Percentiles rank a stretch among this genome's conserved stretches.
Evolutionary conservation across 2,888 invertebrate species (phyloP).

Genomic region (Acholoe squamosa): DNA sequence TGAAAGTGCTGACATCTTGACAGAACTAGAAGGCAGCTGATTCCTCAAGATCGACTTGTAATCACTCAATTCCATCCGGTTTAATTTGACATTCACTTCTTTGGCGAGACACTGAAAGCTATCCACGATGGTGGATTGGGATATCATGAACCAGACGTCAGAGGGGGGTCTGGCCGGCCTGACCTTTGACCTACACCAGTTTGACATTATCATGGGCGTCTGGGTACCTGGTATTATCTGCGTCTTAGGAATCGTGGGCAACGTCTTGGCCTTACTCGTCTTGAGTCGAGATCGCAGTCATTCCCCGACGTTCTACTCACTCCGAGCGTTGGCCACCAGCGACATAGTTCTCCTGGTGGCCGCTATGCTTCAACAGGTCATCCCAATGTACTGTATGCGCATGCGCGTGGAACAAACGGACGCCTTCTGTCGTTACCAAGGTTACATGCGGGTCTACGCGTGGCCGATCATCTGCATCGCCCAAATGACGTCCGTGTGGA

Average conservation of each 20-base stretch:
- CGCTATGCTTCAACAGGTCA: slow-evolving; percentile 70
- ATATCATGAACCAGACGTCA: slow-evolving; percentile 17
- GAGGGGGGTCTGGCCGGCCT: not conserved
- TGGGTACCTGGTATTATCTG: slow-evolving; percentile 70
- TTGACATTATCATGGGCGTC: slow-evolving; percentile 70
- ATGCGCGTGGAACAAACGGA: slow-evolving; percentile 30
- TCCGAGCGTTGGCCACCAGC: slow-evolving; percentile 69
- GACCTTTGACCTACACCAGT: slow-evolving; percentile 47
- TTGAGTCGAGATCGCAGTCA: slow-evolving; percentile 65
- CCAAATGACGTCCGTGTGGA: slow-evolving; percentile 78
- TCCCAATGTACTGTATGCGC: slow-evolving; percentile 61
- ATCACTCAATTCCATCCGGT: too few species aligned
- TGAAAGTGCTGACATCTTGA: too few species aligned
- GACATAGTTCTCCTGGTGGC: slow-evolving; percentile 69
- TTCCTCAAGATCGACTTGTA: too few species aligned
- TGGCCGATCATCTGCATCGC: slow-evolving; percentile 72
- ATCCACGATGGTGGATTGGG: slow-evolving; percentile 24
- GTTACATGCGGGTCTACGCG: slow-evolving; percentile 70
- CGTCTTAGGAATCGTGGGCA: slow-evolving; percentile 70
- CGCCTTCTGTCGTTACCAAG: slow-evolving; percentile 67
- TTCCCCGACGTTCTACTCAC: slow-evolving; percentile 68
- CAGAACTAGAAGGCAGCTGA: too few species aligned
- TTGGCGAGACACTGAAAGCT: too few species aligned
- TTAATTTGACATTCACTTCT: too few species aligned
- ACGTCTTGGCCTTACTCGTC: slow-evolving; percentile 68